A percentile compares a stretch with the other conserved stretches of the same genome.
phyloP scores from a whole-genome alignment of 1,140 invertebrate genomes.

The Saccostrea glomerata region DNA sequence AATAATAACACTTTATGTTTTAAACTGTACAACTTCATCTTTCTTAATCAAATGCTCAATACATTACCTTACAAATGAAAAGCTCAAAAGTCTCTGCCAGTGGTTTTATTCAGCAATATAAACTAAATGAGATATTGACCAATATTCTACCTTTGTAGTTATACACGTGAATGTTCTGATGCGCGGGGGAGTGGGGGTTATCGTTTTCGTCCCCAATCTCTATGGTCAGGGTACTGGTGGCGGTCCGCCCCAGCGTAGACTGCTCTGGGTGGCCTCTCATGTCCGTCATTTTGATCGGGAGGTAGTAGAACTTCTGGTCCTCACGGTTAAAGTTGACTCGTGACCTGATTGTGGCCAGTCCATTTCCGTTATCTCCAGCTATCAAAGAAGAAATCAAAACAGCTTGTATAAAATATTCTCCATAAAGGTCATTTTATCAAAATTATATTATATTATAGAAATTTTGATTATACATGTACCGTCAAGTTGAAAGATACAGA shows the following conservation, averaged over 20 bases:
- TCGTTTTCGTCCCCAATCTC: constrained; percentile 98
- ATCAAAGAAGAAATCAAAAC: not conserved
- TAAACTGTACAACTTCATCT: no score
- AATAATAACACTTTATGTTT: no score
- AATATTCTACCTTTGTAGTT: constrained; percentile 88
- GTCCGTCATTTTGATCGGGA: constrained; percentile 74
- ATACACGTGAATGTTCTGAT: constrained; percentile 97
- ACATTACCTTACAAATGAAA: no score
- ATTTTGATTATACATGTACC: no score
- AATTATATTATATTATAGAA: no score
- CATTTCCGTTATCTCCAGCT: constrained; percentile 61
- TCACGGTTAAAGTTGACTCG: constrained; percentile 91
- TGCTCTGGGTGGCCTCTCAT: constrained; percentile 60
- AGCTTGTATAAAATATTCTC: no score
- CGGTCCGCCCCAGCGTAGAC: constrained; percentile 84
- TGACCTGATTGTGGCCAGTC: constrained; percentile 55
- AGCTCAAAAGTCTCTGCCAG: no score
- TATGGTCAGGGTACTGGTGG: constrained; percentile 94
- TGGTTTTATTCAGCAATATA: no score
- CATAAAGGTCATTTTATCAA: no score
- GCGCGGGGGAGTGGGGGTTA: constrained; percentile 97
- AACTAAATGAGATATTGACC: no score
- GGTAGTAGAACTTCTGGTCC: constrained; percentile 83
- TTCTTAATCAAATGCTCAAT: no score
- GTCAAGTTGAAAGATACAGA: no score